Evolutionary conservation across 2,888 invertebrate species (phyloP).

Genomic region (Adela reaumurella): DNA sequence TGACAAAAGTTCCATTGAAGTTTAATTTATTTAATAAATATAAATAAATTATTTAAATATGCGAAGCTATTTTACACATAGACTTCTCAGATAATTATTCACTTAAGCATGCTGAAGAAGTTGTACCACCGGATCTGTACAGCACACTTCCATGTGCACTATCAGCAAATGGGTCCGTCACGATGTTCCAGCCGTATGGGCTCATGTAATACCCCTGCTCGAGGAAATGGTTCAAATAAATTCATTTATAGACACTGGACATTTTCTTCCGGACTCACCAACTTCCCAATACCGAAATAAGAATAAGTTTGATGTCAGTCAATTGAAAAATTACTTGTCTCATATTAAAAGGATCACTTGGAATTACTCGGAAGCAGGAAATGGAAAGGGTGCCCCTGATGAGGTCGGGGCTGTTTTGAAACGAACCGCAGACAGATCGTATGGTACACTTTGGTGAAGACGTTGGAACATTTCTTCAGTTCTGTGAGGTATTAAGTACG

Average conservation of each 20-base stretch:
- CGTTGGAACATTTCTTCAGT: too few relatives aligned
- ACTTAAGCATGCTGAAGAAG: conserved; percentile 1
- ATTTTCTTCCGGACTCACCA: conserved; percentile 6
- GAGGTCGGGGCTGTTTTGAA: too few relatives aligned
- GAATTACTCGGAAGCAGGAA: too few relatives aligned
- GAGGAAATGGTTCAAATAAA: conserved; percentile 5
- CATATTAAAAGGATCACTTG: too few relatives aligned
- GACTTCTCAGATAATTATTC: conserved; percentile 4
- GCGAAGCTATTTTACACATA: not conserved
- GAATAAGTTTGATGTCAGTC: conserved; percentile 6
- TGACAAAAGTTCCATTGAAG: too few relatives aligned
- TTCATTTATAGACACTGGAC: conserved; percentile 6
- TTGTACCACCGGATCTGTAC: not conserved
- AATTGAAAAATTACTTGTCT: not conserved
- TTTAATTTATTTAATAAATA: too few relatives aligned
- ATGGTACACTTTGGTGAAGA: too few relatives aligned
- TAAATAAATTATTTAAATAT: too few relatives aligned
- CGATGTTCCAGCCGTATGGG: conserved; percentile 11
- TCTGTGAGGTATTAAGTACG: too few relatives aligned
- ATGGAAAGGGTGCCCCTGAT: too few relatives aligned
- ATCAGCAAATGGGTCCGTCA: conserved; percentile 10
- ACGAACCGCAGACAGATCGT: too few relatives aligned
- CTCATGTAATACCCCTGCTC: conserved; percentile 7
- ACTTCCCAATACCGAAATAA: conserved; percentile 7
- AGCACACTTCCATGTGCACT: conserved; percentile 6